A percentile compares a stretch with the other conserved stretches of the same genome.
Conservation (phyloP, 53 echinoderm and acorn worm species). For the Hippasteria phrygiana region DNA sequence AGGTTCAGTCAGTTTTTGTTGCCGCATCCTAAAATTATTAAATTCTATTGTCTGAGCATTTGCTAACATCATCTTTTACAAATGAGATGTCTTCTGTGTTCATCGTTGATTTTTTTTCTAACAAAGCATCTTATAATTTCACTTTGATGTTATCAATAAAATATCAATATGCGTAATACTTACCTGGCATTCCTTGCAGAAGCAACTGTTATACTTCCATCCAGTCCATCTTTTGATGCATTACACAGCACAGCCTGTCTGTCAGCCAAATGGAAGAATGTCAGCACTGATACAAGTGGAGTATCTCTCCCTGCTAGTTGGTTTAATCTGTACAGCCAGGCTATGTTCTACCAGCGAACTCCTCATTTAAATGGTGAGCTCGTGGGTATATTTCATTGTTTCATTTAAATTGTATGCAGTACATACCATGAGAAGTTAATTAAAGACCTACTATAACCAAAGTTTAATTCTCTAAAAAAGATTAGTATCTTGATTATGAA, state of each 20-base stretch:
- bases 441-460: too few relatives aligned
- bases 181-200: slow-evolving; percentile 41
- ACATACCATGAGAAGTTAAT: too few relatives aligned
- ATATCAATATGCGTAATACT: background rate
- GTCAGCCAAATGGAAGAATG: slow-evolving; percentile 69
- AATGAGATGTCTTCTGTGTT: background rate
- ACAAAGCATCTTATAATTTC: too few relatives aligned
- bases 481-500: too few relatives aligned
- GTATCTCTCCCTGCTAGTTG: slow-evolving; percentile 70
- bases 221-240: slow-evolving; percentile 31
- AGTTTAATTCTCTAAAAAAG: too few relatives aligned
- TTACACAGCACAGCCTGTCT: slow-evolving; percentile 66
- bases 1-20: too few relatives aligned
- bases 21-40: too few relatives aligned
- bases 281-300: slow-evolving; percentile 41
- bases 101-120: background rate
- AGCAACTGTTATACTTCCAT: slow-evolving; percentile 73
- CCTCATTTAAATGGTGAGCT: slow-evolving; percentile 82
- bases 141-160: background rate
- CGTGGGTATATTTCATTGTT: background rate
- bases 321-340: slow-evolving; percentile 81
- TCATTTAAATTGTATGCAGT: background rate
- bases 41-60: too few relatives aligned
- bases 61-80: too few relatives aligned
- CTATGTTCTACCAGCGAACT: slow-evolving; percentile 76